Percentiles rank a stretch among this genome's conserved stretches.
Evolutionary conservation across 2,113 vertebrate genomes (phyloP).

Genomic region (Dicerorhinus sumatrensis): DNA sequence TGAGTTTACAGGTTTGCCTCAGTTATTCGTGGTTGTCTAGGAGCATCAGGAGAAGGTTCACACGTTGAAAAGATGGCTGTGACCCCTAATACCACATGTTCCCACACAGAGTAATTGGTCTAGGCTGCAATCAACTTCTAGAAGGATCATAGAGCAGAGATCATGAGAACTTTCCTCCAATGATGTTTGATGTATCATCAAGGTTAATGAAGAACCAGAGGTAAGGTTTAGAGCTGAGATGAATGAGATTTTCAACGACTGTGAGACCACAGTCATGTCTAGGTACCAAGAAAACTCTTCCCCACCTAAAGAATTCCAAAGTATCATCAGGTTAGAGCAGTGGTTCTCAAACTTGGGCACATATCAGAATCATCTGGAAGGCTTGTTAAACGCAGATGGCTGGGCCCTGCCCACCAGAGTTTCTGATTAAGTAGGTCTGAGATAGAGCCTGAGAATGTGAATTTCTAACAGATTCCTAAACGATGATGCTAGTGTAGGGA

Average conservation of each 20-base stretch:
- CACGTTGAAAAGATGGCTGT: background rate
- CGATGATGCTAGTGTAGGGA: background rate
- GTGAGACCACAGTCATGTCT: background rate
- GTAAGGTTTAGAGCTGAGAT: background rate
- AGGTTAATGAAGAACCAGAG: background rate
- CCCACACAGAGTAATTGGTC: background rate
- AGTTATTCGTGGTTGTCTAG: background rate
- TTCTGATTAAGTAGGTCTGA: background rate
- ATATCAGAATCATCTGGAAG: background rate
- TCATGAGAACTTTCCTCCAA: background rate
- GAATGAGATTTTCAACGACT: background rate
- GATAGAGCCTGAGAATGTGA: background rate
- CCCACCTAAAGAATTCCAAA: background rate
- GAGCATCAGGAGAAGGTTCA: background rate
- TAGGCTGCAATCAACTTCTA: background rate
- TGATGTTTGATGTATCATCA: background rate
- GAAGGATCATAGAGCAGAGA: background rate
- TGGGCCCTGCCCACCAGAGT: background rate
- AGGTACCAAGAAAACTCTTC: background rate
- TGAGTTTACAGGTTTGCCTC: background rate
- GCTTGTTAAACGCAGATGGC: background rate
- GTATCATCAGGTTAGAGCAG: background rate
- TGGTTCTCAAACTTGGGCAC: background rate
- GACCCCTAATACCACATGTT: background rate
- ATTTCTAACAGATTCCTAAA: background rate